Base-by-base conservation (phyloP, 2,797 vertebrate species). In the Falco berigora region DNA sequence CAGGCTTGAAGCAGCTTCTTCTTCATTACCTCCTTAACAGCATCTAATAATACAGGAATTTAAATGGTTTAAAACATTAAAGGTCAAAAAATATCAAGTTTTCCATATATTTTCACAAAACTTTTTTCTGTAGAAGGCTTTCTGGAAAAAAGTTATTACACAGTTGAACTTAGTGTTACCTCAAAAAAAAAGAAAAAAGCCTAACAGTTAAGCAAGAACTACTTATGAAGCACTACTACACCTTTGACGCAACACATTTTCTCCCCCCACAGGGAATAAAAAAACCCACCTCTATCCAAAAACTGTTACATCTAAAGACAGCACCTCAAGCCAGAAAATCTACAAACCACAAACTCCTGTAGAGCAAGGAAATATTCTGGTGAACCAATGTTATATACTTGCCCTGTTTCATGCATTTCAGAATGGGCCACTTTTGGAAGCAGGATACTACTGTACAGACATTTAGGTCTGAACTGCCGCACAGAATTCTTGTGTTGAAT, bases 1-100 rank as follows among this genome's bases (percentile, higher is more conserved):
- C 99, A 99, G 46, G 99, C 97, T 30, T 98, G 98, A 94, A 99
- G 98, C 27, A 99, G 97, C 61, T 98, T 98, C 84, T 98, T 98
- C 93, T 97, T 98, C 59, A 98, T 97, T 17, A 98, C 97, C 56
- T 99, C 98, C 95, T 98, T 99, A 78, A 99, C 99, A 2, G 98
- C 96, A 87, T 98, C 99, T 99, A 82, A 86, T 32, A 68, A 82
- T 86, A 95, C 4, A 96, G 30, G 25, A 88, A 97, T 94, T 90
- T 52, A 68, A 97, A 69, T 1, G 1, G 8, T 55, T 90, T 78
- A 68, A 88, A 91, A 63, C 2, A 2, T 34, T 42, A 67, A 53
- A 50, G 7, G 17, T 32, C 20, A 49, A 81, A 79, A 59, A 66
- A 22, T 18, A 66, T 1, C 3, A 78, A 16, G 27, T 64, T 88